phyloP scores from a whole-genome alignment of 2,888 invertebrate genomes.

The Euspilapteryx auroguttella region DNA sequence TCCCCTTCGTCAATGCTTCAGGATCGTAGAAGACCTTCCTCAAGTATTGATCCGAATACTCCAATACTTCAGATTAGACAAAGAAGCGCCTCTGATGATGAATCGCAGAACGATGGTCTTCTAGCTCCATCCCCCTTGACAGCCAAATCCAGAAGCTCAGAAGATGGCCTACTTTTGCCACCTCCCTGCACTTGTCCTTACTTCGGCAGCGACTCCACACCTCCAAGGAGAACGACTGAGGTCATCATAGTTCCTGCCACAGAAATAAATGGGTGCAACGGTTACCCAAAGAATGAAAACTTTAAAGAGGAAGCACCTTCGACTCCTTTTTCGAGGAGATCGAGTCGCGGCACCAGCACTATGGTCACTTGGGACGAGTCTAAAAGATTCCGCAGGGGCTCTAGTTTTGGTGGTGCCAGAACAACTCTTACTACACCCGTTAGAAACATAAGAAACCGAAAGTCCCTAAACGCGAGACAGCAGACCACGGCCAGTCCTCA shows the following conservation, averaged over 20 bases:
- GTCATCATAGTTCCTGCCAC: constrained; percentile 58
- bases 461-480: constrained; percentile 27
- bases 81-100: constrained; percentile 45
- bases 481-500: constrained; percentile 34
- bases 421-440: constrained; percentile 62
- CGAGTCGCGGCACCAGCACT: constrained; percentile 69
- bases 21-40: constrained; percentile 37
- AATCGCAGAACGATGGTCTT: constrained; percentile 31
- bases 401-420: constrained; percentile 70
- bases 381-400: constrained; percentile 67
- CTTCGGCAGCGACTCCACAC: constrained; percentile 69
- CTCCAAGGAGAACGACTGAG: constrained; percentile 48
- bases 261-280: constrained; percentile 44
- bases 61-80: constrained; percentile 26
- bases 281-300: constrained; percentile 31
- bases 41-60: constrained; percentile 30
- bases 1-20: constrained; percentile 51
- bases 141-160: constrained; percentile 44
- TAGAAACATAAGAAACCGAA: constrained; percentile 30
- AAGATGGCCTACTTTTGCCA: constrained; percentile 62
- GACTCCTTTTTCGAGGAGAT: constrained; percentile 48
- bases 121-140: constrained; percentile 34
- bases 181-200: constrained; percentile 83
- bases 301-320: constrained; percentile 34
- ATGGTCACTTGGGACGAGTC: constrained; percentile 76